Evolutionary conservation across 2,113 vertebrate genomes (phyloP), one percentile per base, ranked within the genome.

Genomic region (Plecturocebus donacophilus): DNA sequence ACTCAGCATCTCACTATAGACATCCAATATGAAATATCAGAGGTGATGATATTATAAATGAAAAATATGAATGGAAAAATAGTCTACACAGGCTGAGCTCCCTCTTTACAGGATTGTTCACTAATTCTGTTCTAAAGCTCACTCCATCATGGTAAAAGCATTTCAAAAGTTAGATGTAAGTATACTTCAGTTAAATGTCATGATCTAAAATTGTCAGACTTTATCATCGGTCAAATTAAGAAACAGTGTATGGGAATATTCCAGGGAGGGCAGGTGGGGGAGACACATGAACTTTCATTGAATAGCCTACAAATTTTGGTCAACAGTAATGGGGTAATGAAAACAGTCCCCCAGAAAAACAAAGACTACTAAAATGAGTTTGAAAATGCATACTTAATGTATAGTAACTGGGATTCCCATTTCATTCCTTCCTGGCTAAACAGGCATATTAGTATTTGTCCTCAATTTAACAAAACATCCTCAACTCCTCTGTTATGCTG

Each of bases 51-150:
- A 71, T 66, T 80, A 79, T 21, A 97, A 97, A 95, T 83, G 91
- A 95, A 93, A 93, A 89, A 54, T 93, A 71, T 76, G 73, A 94
- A 93, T 42, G 96, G 61, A 97, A 95, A 86, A 91, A 82, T 14
- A 38, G 88, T 52, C 61, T 40, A 40, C 32, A 32, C 21, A 30
- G 71, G 91, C 58, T 56, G 30, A 75, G 83, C 12, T 92, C 94
- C 71, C 40, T 54, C 30, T 95, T 83, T 38, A 84, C 61, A 32
- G 75, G 79, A 95, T 49, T 90, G 54, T 58, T 97, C 87, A 95
- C 92, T 77, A 95, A 96, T 87, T 91, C 90, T 87, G 20, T 71
- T 94, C 96, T 76, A 89, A 64, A 23, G 21, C 52, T 84, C 47
- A 77, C 8, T 97, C 75, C 71, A 71, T 13, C 0, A 13, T 6